Conservation (phyloP, 1,140 invertebrate species). For the Drosophila equinoxialis region DNA sequence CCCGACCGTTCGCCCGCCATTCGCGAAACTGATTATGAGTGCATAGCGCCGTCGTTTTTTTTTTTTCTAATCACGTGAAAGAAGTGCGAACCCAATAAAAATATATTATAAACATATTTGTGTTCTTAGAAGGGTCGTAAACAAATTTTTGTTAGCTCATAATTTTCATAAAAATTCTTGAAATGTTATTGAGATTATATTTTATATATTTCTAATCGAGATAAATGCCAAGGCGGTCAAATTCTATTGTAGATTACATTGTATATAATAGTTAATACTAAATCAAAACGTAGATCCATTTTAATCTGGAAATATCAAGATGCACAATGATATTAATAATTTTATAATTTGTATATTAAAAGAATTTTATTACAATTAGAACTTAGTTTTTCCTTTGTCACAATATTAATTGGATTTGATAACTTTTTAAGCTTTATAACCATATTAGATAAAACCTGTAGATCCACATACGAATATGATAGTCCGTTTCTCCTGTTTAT, state of each 20-base stretch:
- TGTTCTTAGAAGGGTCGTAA: not conserved
- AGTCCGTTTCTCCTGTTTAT: too few species aligned
- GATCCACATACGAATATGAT: too few species aligned
- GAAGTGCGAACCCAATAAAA: constrained; percentile 9
- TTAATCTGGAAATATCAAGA: too few species aligned
- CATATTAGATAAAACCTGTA: too few species aligned
- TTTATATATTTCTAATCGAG: not conserved
- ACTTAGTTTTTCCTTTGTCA: too few species aligned
- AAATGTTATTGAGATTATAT: constrained; percentile 3
- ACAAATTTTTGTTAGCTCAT: constrained; percentile 12
- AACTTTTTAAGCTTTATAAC: too few species aligned
- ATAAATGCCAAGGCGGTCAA: not conserved
- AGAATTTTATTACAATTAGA: too few species aligned
- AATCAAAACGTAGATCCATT: too few species aligned
- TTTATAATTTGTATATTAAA: too few species aligned
- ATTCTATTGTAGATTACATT: not conserved
- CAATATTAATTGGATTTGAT: too few species aligned
- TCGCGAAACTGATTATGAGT: constrained; percentile 17
- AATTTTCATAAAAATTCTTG: constrained; percentile 26
- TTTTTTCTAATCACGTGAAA: constrained; percentile 30
- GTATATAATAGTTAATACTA: not conserved
- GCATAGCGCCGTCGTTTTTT: constrained; percentile 39
- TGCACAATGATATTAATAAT: too few species aligned
- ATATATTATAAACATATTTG: not conserved
- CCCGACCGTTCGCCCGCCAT: not conserved